Conservation (phyloP, 1,140 invertebrate species). For the Tetraneura akinire region DNA sequence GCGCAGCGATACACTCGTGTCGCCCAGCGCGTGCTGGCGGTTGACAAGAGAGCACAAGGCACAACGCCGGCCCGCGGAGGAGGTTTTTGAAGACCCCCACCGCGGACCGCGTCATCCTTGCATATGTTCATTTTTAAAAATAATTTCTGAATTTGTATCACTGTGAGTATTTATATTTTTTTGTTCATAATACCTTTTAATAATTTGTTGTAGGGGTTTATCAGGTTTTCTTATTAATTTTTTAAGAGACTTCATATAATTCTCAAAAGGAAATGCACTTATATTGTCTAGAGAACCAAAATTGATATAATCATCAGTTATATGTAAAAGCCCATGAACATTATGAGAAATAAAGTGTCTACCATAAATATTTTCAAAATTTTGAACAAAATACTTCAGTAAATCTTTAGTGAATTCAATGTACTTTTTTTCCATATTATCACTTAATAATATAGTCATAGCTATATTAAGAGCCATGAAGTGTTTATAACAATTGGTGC, state of each 20-base stretch:
- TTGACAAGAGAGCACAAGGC: no score
- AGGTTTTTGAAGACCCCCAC: no score
- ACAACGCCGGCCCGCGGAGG: no score
- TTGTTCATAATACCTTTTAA: not conserved
- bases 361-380: not conserved
- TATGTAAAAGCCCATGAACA: slow-evolving; percentile 2
- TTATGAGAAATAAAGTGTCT: not conserved
- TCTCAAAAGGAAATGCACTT: not conserved
- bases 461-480: not conserved
- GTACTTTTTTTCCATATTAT: not conserved
- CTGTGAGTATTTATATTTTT: not conserved
- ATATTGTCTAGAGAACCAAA: not conserved
- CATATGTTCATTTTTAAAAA: slow-evolving; percentile 1
- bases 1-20: no score
- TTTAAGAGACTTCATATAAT: not conserved
- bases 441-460: not conserved
- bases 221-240: not conserved
- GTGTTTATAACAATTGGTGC: not conserved
- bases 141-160: not conserved
- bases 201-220: not conserved
- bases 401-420: not conserved
- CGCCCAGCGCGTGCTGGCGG: no score
- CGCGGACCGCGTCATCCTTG: no score
- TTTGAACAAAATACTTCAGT: not conserved
- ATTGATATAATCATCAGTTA: not conserved